phyloP scores from a whole-genome alignment of 1,140 invertebrate genomes.

The Megathymus violae region DNA sequence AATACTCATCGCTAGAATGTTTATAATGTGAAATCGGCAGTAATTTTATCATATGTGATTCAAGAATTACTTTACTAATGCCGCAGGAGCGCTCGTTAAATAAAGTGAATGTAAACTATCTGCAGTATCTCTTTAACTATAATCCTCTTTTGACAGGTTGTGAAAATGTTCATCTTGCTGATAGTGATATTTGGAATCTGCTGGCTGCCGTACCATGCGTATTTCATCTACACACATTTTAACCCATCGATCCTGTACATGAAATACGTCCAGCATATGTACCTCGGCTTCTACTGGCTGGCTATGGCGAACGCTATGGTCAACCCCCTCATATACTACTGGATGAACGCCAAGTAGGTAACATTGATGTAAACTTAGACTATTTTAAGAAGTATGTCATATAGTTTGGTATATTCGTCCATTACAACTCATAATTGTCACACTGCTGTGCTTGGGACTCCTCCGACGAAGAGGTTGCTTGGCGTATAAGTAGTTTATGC shows the following conservation, averaged over 20 bases:
- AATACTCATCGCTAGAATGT: too few species aligned
- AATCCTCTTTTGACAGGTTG: constrained; percentile 86
- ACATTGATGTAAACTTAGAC: constrained; percentile 4
- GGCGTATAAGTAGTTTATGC: too few species aligned
- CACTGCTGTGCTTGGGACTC: too few species aligned
- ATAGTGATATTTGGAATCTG: constrained; percentile 94
- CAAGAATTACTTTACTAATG: too few species aligned
- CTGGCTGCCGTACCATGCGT: constrained; percentile 95
- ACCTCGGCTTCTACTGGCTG: constrained; percentile 94
- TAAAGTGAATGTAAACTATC: not conserved
- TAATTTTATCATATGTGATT: too few species aligned
- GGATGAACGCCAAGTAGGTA: constrained; percentile 91
- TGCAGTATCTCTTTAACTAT: constrained; percentile 8
- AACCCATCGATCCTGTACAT: constrained; percentile 88
- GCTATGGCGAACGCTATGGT: constrained; percentile 97
- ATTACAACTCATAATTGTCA: too few species aligned
- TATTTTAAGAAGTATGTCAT: too few species aligned
- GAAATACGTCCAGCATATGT: constrained; percentile 91
- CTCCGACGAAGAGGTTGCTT: too few species aligned
- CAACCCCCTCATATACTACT: constrained; percentile 96
- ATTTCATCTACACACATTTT: constrained; percentile 93
- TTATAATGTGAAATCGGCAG: too few species aligned
- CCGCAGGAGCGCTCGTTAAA: too few species aligned
- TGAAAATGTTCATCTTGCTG: constrained; percentile 93
- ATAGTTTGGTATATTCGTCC: too few species aligned